These are phyloP conservation scores for Cartodere bifasciata DNA, from an alignment of 2,888 invertebrate genomes.

Conservation along the genomic window DNA sequence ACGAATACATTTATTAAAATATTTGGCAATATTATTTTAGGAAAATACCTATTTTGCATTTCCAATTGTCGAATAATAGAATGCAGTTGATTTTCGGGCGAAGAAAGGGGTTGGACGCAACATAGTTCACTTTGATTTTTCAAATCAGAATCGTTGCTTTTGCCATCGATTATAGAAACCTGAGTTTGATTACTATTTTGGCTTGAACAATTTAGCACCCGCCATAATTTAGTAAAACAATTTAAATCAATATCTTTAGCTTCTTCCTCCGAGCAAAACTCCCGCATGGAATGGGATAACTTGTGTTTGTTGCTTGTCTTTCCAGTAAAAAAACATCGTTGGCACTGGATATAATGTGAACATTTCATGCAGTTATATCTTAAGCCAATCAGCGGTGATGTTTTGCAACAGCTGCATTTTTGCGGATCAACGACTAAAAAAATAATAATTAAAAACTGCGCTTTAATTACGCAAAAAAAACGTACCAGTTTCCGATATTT, in stretches of 20 bases:
- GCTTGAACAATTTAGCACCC: too few species aligned
- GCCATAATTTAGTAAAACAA: too few species aligned
- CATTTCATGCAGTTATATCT: constrained; percentile 54
- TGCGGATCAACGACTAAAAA: constrained; percentile 42
- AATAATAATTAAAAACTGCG: constrained; percentile 6
- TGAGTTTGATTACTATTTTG: too few species aligned
- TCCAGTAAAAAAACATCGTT: constrained; percentile 53
- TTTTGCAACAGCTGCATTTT: constrained; percentile 48
- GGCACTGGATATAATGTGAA: constrained; percentile 52
- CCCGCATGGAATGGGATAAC: constrained; percentile 50
- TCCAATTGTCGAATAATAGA: constrained; percentile 60
- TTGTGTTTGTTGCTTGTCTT: constrained; percentile 48
- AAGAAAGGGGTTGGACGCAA: constrained; percentile 29
- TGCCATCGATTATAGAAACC: too few species aligned
- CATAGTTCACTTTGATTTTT: constrained; percentile 18
- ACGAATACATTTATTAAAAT: constrained; percentile 6
- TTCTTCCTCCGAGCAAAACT: constrained; percentile 46
- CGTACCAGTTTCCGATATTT: constrained; percentile 44
- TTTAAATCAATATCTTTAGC: too few species aligned
- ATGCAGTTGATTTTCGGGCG: constrained; percentile 49
- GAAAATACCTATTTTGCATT: constrained; percentile 43
- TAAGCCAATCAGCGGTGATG: constrained; percentile 43
- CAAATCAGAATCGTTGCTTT: too few species aligned
- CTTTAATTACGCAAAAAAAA: not conserved
- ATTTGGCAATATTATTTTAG: not conserved